Evolutionary conservation across 2,797 vertebrate genomes (phyloP).

Genomic region (Poecilia wingei): DNA sequence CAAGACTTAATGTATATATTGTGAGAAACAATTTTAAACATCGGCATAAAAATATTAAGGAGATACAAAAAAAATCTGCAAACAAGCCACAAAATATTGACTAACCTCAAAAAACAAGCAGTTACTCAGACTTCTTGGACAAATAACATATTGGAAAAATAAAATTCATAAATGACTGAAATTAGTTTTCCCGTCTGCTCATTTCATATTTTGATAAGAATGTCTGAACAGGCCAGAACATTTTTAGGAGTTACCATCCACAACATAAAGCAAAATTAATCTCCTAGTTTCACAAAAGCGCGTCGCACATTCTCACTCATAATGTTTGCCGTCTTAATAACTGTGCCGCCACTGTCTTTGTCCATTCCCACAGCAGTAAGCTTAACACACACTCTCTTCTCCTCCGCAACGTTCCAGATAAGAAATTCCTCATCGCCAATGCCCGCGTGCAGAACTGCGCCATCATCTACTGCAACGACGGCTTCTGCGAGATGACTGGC

Average conservation of each 20-base stretch:
- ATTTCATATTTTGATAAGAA: neutral
- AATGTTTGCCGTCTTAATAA: neutral
- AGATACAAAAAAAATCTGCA: neutral
- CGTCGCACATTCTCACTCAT: neutral
- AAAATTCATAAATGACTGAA: neutral
- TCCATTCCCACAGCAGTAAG: no score
- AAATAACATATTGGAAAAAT: neutral
- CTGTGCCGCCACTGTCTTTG: neutral
- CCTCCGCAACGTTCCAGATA: constrained; percentile 82
- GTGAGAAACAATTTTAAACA: neutral
- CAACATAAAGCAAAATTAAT: neutral
- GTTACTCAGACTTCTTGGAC: neutral
- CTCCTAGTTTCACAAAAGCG: neutral
- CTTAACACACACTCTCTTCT: no score
- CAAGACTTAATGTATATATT: neutral
- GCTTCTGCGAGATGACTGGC: constrained; percentile 98
- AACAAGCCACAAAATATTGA: neutral
- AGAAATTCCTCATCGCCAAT: constrained; percentile 99
- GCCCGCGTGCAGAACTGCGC: constrained; percentile 97
- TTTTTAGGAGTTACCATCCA: neutral
- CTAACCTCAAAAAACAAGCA: neutral
- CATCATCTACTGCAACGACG: constrained; percentile 99
- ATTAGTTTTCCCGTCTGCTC: neutral
- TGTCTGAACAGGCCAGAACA: neutral
- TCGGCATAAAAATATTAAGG: neutral